Conservation (phyloP, 2,888 invertebrate species). For the Tetranychus truncatus region DNA sequence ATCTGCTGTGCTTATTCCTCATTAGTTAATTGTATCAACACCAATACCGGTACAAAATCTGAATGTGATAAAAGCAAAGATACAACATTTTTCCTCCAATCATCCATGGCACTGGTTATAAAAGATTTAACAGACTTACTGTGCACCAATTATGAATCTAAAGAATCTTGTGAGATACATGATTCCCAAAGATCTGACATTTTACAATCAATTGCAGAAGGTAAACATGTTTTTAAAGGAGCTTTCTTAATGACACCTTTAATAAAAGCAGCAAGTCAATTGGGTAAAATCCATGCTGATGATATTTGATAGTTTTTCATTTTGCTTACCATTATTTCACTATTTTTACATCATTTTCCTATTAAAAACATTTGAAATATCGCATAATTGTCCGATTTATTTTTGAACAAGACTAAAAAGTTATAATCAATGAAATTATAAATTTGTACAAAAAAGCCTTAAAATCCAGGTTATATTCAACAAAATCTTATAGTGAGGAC, state of each 20-base stretch:
- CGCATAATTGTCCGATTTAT: too few species aligned
- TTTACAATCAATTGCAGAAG: background rate
- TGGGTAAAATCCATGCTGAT: background rate
- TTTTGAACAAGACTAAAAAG: too few species aligned
- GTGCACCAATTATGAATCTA: background rate
- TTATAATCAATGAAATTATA: too few species aligned
- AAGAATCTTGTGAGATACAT: background rate
- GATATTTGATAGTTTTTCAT: background rate
- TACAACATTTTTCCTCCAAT: background rate
- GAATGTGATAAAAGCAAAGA: background rate
- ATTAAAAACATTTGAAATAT: too few species aligned
- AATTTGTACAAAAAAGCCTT: too few species aligned
- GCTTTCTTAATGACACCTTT: background rate
- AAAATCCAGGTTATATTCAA: too few species aligned
- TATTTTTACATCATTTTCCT: background rate
- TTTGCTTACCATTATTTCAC: background rate
- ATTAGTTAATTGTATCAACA: background rate
- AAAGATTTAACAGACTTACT: background rate
- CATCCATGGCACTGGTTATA: background rate
- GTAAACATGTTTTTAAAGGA: background rate
- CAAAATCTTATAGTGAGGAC: too few species aligned
- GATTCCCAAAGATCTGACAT: background rate
- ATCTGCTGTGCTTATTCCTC: background rate
- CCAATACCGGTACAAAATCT: background rate
- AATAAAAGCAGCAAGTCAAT: background rate